phyloP scores from a whole-genome alignment of 2,888 invertebrate species.

The Limnephilus auricula region DNA sequence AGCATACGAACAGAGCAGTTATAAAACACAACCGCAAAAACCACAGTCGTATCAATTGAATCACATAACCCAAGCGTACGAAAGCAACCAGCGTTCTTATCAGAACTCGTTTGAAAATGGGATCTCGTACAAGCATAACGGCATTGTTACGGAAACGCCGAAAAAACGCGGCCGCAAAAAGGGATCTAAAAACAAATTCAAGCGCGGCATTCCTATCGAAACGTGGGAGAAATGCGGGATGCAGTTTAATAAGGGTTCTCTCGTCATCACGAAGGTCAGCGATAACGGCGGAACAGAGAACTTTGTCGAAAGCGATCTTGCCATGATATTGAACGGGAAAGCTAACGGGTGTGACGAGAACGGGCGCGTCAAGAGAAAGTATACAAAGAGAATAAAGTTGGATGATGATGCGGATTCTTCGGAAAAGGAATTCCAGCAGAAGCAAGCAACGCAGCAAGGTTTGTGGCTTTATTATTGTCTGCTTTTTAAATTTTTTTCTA shows the following conservation, averaged over 20 bases:
- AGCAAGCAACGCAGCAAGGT: not conserved
- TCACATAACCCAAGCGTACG: not conserved
- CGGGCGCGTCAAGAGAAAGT: constrained; percentile 49
- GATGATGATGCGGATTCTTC: constrained; percentile 20
- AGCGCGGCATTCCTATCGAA: constrained; percentile 59
- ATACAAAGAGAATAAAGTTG: constrained; percentile 47
- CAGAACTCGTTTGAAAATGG: not conserved
- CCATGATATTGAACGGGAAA: constrained; percentile 15
- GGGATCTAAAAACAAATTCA: constrained; percentile 62
- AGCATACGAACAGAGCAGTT: not conserved
- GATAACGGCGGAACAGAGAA: not conserved
- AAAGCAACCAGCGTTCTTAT: not conserved
- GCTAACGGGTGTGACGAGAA: constrained; percentile 10
- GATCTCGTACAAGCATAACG: constrained; percentile 4
- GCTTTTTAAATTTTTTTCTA: no score
- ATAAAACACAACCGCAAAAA: not conserved
- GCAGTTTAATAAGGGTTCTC: constrained; percentile 36
- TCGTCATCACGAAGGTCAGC: constrained; percentile 41
- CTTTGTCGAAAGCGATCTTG: constrained; percentile 24
- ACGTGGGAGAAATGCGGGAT: constrained; percentile 43
- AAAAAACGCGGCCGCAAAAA: constrained; percentile 60
- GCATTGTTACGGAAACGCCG: constrained; percentile 20
- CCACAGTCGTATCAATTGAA: constrained; percentile 5
- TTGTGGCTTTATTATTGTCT: not conserved
- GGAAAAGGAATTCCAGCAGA: not conserved